phyloP scores from a whole-genome alignment of 2,113 vertebrate species.

The Ciconia stormi region DNA sequence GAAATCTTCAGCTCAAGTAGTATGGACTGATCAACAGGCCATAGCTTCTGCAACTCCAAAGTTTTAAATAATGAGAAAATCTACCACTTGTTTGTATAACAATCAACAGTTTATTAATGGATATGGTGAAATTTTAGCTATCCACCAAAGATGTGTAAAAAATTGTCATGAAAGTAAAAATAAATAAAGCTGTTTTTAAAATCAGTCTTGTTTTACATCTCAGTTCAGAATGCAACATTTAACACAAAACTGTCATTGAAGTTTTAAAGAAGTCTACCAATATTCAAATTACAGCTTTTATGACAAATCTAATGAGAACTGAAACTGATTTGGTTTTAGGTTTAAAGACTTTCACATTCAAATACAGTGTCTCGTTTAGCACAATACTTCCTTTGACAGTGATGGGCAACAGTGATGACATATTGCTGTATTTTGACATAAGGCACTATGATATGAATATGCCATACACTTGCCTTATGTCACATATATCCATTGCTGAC shows the following conservation, averaged over 20 bases:
- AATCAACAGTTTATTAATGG: constrained; percentile 76
- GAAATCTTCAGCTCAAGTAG: background rate
- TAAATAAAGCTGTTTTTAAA: constrained; percentile 79
- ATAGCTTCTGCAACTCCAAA: background rate
- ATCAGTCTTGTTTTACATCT: constrained; percentile 70
- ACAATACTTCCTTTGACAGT: constrained; percentile 53
- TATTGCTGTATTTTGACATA: constrained; percentile 72
- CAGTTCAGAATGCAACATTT: constrained; percentile 66
- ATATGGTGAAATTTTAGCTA: constrained; percentile 68
- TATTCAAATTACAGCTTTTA: constrained; percentile 68
- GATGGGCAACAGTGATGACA: constrained; percentile 65
- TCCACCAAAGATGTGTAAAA: constrained; percentile 76
- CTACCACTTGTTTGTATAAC: constrained; percentile 64
- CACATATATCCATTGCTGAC: constrained; percentile 67
- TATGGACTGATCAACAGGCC: background rate
- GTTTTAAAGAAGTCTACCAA: constrained; percentile 65
- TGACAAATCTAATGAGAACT: constrained; percentile 65
- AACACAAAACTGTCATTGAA: constrained; percentile 65
- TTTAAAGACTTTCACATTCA: constrained; percentile 68
- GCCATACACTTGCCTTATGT: constrained; percentile 74
- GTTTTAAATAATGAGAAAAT: constrained; percentile 63
- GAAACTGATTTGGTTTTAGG: constrained; percentile 72
- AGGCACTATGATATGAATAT: constrained; percentile 78
- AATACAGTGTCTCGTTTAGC: constrained; percentile 61
- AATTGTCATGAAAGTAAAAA: constrained; percentile 76